phyloP scores from a whole-genome alignment of 2,888 invertebrate species.

The Alsophila aescularia region DNA sequence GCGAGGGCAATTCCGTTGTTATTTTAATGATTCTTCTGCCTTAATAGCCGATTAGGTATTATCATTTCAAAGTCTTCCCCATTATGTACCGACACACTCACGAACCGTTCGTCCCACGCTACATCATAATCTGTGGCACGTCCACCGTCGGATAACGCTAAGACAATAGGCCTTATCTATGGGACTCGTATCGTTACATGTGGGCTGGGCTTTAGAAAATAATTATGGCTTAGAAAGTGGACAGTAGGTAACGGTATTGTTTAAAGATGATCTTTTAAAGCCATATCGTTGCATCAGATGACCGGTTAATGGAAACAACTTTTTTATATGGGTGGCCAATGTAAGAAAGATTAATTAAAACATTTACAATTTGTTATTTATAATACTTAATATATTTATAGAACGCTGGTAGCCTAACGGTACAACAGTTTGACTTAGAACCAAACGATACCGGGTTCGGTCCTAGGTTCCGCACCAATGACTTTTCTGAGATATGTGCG shows the following conservation, averaged over 20 bases:
- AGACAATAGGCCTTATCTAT: slow-evolving; percentile 23
- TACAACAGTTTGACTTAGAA: no score
- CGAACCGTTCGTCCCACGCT: slow-evolving; percentile 14
- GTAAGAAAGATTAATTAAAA: no score
- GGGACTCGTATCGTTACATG: slow-evolving; percentile 8
- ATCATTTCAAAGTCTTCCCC: slow-evolving; percentile 3
- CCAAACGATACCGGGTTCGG: no score
- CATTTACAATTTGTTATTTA: no score
- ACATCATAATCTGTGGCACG: slow-evolving; percentile 15
- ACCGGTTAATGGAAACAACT: no score
- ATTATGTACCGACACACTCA: slow-evolving; percentile 9
- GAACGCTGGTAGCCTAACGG: no score
- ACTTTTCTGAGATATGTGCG: no score
- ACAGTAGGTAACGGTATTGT: neutral
- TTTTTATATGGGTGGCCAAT: no score
- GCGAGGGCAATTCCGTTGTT: no score
- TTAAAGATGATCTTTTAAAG: neutral
- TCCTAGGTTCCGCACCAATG: no score
- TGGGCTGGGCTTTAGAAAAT: slow-evolving; percentile 15
- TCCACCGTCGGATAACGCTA: slow-evolving; percentile 6
- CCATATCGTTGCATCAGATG: no score
- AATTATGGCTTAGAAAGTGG: slow-evolving; percentile 21
- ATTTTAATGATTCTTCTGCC: neutral
- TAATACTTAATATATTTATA: no score
- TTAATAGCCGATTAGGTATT: slow-evolving; percentile 4